Conservation (phyloP, 2,888 invertebrate genomes). For the Xestia ashworthii region DNA sequence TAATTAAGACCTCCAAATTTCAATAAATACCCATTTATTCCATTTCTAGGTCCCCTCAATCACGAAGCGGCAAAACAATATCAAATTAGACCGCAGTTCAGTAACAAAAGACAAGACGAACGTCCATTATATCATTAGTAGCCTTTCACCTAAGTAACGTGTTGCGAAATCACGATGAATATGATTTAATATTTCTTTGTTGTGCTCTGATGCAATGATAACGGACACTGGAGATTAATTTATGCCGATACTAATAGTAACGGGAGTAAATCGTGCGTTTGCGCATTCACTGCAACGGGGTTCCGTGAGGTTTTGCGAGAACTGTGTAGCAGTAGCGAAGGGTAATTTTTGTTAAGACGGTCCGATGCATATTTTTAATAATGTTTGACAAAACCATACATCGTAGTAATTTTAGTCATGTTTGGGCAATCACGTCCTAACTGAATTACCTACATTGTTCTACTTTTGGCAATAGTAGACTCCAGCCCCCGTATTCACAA, state of each 20-base stretch:
- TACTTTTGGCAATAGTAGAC: too few relatives aligned
- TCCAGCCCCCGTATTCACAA: too few relatives aligned
- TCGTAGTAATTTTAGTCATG: too few relatives aligned
- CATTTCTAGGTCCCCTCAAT: constrained; percentile 54
- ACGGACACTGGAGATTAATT: constrained; percentile 64
- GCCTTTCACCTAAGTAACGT: constrained; percentile 67
- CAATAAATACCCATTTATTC: neutral
- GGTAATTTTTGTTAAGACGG: too few relatives aligned
- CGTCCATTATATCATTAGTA: constrained; percentile 55
- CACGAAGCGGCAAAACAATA: constrained; percentile 50
- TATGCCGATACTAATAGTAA: constrained; percentile 66
- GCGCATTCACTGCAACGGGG: constrained; percentile 41
- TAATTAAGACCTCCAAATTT: constrained; percentile 7
- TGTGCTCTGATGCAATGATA: constrained; percentile 64
- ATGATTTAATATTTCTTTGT: constrained; percentile 66
- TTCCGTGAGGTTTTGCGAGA: constrained; percentile 30
- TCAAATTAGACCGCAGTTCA: constrained; percentile 28
- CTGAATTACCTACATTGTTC: too few relatives aligned
- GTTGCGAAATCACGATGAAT: constrained; percentile 66
- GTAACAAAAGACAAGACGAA: constrained; percentile 38
- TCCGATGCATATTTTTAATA: too few relatives aligned
- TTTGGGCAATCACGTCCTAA: too few relatives aligned
- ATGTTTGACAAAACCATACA: too few relatives aligned
- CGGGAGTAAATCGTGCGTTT: constrained; percentile 58
- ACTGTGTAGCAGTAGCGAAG: neutral